phyloP scores from a whole-genome alignment of 2,888 invertebrate genomes.

The Eueremaeus valkanovi region DNA sequence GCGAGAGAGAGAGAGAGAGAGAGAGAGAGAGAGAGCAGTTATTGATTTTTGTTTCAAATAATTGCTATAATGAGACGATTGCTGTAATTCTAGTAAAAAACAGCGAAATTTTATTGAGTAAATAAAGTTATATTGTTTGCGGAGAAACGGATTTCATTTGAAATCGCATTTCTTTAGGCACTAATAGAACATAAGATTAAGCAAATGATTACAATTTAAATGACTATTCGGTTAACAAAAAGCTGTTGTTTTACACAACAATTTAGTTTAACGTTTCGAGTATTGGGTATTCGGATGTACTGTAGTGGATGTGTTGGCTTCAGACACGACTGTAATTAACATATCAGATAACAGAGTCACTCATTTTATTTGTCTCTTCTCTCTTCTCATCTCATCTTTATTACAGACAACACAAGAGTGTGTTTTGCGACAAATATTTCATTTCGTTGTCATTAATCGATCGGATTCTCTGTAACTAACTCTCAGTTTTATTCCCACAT shows the following conservation, averaged over 20 bases:
- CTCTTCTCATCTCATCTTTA: neutral
- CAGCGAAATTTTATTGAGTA: too few relatives aligned
- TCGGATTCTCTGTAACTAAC: neutral
- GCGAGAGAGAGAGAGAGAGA: too few relatives aligned
- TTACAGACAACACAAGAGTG: neutral
- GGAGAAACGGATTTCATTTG: too few relatives aligned
- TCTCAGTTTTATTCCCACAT: neutral
- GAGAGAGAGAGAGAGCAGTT: too few relatives aligned
- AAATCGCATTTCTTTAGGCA: too few relatives aligned
- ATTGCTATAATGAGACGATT: neutral
- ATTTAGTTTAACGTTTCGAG: neutral
- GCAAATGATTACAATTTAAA: too few relatives aligned
- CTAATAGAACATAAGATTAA: too few relatives aligned
- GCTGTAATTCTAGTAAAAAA: too few relatives aligned
- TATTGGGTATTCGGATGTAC: too few relatives aligned
- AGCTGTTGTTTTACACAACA: neutral
- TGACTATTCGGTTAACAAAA: neutral
- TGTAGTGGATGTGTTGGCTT: neutral
- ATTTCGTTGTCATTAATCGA: constrained; percentile 3
- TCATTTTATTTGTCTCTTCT: too few relatives aligned
- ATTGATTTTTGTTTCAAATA: neutral
- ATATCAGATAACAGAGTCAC: constrained; percentile 23
- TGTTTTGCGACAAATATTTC: constrained; percentile 15
- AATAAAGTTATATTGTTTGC: too few relatives aligned
- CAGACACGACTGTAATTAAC: constrained; percentile 9